Percentiles rank a stretch among this genome's conserved stretches.
phyloP scores from a whole-genome alignment of 1,140 invertebrate genomes.

The Babylonia areolata region DNA sequence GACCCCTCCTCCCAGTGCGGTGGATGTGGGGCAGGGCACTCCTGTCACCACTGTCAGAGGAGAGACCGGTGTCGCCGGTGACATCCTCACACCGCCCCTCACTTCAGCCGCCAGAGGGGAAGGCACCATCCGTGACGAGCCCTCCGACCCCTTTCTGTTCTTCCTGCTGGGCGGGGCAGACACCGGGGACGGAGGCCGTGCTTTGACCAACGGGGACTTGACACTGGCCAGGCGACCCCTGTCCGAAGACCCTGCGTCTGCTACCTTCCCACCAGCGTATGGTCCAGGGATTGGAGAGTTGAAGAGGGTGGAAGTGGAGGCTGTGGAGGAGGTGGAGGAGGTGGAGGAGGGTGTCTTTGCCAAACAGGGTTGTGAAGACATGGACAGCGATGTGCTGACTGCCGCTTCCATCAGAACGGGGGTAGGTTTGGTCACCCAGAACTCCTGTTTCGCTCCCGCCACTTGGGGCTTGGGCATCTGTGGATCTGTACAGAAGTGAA shows the following conservation, averaged over 20 bases:
- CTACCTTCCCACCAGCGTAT: too few relatives aligned
- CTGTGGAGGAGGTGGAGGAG: neutral
- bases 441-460: slow-evolving; percentile 54
- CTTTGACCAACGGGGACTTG: neutral
- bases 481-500: neutral
- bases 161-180: slow-evolving; percentile 34
- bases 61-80: neutral
- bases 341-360: neutral
- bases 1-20: too few relatives aligned
- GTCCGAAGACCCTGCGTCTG: too few relatives aligned
- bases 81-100: neutral
- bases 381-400: neutral
- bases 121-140: neutral
- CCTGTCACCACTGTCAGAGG: too few relatives aligned
- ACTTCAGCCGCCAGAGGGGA: neutral
- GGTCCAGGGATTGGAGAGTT: neutral
- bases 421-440: slow-evolving; percentile 60
- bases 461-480: neutral
- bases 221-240: neutral
- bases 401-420: slow-evolving; percentile 51
- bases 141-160: slow-evolving; percentile 12
- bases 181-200: slow-evolving; percentile 2
- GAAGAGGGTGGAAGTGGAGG: neutral
- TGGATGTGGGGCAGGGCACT: too few relatives aligned
- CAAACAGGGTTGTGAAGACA: neutral